Evolutionary conservation across 2,888 invertebrate genomes (phyloP), one percentile per base, ranked within the genome.

Genomic region (Monopis laevigella): DNA sequence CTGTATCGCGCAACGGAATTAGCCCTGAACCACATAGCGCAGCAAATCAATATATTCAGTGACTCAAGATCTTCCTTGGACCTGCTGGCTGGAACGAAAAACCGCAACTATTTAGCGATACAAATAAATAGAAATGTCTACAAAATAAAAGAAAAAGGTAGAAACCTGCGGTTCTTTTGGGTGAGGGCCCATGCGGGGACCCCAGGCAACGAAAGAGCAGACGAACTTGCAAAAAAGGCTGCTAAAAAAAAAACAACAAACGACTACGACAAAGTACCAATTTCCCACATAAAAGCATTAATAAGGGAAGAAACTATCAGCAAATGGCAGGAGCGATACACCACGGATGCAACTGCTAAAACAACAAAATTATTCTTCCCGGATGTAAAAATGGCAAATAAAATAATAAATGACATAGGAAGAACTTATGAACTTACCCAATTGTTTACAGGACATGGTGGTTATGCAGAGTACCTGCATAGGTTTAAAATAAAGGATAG

Each of bases 371-470:
- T n/a, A n/a, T n/a, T n/a, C n/a, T n/a, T n/a, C 2, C 42, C 45
- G 1, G 35, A 40, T 13, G 40, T 27, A 1, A 16, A 12, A 4
- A 12, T 10, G 2, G 42, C 43, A 1, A 28, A 41, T 19, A 34
- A 18, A 8, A 5, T 36, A 1, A 6, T 43, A 0, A 11, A 35
- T 1, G n/a, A 40, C 7, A 5, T 34, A 0, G 12, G 34, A 1
- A 2, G 32, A 5, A 24, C 12, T 2, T 7, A 12, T 4, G 11
- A 19, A 1, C 4, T 21, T 1, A 39, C 38, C 0, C 45, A 47
- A 12, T 12, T 39, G 3, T 11, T 44, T 19, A 47, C 45, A 1
- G 47, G 47, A 1, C 47, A 47, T 8, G 47, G 45, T 1, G 47
- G 45, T 1, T 42, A 43, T 13, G 28, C 42, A 0, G 18, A 40